Evolutionary conservation across 1,140 invertebrate species (phyloP), one percentile per base, ranked within the genome.

Genomic region (Drosophila pandora): DNA sequence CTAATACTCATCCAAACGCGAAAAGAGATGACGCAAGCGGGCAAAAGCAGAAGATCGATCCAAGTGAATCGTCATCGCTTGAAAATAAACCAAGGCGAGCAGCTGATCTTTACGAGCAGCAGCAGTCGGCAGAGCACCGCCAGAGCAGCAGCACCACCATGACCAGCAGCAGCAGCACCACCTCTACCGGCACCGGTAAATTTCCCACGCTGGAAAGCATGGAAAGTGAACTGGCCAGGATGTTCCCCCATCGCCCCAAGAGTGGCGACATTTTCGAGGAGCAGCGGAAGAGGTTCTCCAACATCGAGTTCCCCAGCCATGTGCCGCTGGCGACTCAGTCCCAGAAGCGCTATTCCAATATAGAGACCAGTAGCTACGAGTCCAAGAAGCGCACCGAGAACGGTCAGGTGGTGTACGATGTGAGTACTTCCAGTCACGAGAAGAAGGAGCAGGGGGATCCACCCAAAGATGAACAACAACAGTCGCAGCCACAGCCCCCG

Each of bases 61-160:
- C 39, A 28, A 1, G 54, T 21, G 65, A 79, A 70, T 69, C 78
- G 76, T 82, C 85, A 85, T 79, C 89, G 63, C 61, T 76, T 89
- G 84, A 92, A 87, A 91, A 88, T 82, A 92, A 83, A 77, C 81
- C 85, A 64, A 77, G 67, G 76, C 77, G 68, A 73, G 57, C 76
- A 76, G 68, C 73, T 69, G 68, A 70, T 57, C 61, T 32, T 30
- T 22, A 10, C 21, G 67, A 63, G 47, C 52, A 70, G 56, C 62
- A 68, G 70, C 52, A 64, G 56, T 57, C 64, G 52, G 43, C 58
- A 67, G 41, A 69, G 39, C 58, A 62, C 47, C 60, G 65, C 49
- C 32, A 59, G 61, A 75, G 74, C 41, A 76, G 54, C 73, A 79
- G 48, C 62, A 79, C 25, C 57, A 76, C 58, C 70, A 82, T 53